Conservation (phyloP, 2,888 invertebrate species). For the Boloria selene region DNA sequence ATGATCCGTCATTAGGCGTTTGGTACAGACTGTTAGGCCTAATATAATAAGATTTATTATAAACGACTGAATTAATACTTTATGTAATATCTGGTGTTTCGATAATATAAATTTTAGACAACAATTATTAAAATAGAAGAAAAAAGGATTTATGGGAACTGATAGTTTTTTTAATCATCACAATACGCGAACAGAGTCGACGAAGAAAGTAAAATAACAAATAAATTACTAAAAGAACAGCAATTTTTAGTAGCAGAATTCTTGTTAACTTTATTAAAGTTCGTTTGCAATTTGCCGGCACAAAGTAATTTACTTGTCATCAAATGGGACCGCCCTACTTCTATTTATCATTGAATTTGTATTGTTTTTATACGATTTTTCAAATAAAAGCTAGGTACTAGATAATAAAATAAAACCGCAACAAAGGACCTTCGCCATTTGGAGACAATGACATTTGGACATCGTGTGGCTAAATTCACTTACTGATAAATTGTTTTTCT, state of each 20-base stretch:
- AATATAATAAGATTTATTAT: too few relatives aligned
- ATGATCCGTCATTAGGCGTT: too few relatives aligned
- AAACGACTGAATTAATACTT: too few relatives aligned
- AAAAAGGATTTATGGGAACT: too few relatives aligned
- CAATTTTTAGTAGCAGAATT: background rate
- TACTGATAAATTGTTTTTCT: conserved; percentile 34
- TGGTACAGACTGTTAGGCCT: too few relatives aligned
- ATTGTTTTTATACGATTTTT: conserved; percentile 17
- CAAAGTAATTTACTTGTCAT: conserved; percentile 21
- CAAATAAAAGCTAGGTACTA: conserved; percentile 15
- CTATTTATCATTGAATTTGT: conserved; percentile 23
- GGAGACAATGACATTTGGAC: conserved; percentile 37
- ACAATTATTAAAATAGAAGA: too few relatives aligned
- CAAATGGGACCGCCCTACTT: conserved; percentile 15
- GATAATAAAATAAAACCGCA: conserved; percentile 35
- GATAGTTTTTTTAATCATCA: too few relatives aligned
- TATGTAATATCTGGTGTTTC: too few relatives aligned
- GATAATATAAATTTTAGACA: too few relatives aligned
- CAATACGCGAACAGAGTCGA: background rate
- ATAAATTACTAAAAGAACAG: background rate
- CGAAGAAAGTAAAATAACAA: background rate
- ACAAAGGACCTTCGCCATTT: conserved; percentile 33
- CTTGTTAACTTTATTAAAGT: conserved; percentile 8
- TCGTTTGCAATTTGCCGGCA: conserved; percentile 19
- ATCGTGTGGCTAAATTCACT: conserved; percentile 32